A percentile compares a stretch with the other conserved stretches of the same genome.
These are phyloP conservation scores for Rutilus rutilus DNA, from an alignment of 2,113 vertebrate species.

Conservation along the genomic window DNA sequence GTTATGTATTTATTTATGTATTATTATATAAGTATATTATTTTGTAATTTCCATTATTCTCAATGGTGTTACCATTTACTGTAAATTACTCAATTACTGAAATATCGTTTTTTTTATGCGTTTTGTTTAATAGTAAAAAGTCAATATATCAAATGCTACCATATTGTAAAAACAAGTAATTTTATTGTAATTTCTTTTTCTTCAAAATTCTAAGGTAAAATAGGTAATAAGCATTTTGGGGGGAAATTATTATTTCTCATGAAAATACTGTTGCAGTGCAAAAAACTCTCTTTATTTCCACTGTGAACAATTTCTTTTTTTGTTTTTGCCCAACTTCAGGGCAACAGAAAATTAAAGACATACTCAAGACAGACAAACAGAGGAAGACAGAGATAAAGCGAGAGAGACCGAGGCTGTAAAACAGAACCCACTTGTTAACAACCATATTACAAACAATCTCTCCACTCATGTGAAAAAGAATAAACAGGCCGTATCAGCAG, in stretches of 20 bases:
- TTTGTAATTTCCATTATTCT: neutral
- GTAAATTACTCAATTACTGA: too few species aligned
- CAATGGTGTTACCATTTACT: neutral
- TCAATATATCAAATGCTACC: neutral
- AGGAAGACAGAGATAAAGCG: neutral
- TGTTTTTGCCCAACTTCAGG: neutral
- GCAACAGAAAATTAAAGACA: constrained; percentile 5
- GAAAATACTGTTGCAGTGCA: neutral
- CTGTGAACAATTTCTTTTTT: neutral
- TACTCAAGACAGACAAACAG: constrained; percentile 21
- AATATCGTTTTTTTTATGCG: neutral
- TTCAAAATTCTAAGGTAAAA: too few species aligned
- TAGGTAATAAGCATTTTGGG: too few species aligned
- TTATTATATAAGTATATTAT: neutral
- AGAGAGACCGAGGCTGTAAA: constrained; percentile 12
- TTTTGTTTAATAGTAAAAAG: neutral
- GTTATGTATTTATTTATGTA: neutral
- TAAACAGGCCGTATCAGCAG: constrained; percentile 34
- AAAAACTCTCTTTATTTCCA: neutral
- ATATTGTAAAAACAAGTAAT: too few species aligned
- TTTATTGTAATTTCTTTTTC: too few species aligned
- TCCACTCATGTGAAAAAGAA: constrained; percentile 41
- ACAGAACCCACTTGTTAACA: constrained; percentile 44
- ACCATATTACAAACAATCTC: constrained; percentile 44
- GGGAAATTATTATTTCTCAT: neutral